Conservation (phyloP, 2,888 invertebrate genomes). For the Limnephilus rhombicus region DNA sequence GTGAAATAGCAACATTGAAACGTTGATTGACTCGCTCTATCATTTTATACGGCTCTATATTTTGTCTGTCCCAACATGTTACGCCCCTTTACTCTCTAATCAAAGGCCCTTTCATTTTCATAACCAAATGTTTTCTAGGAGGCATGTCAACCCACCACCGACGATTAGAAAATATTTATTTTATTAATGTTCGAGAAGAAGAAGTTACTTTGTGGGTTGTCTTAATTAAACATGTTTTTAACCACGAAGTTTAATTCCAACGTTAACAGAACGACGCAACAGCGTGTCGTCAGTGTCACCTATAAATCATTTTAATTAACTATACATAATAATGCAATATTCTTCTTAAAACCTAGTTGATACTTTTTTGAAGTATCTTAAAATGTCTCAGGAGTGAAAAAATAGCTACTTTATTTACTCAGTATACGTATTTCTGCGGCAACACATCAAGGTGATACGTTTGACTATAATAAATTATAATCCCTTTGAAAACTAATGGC, state of each 20-base stretch:
- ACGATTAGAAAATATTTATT: neutral
- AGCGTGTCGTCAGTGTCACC: neutral
- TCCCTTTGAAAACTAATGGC: neutral
- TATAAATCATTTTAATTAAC: neutral
- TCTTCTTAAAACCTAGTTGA: neutral
- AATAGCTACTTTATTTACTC: neutral
- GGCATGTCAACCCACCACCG: neutral
- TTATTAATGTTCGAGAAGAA: neutral
- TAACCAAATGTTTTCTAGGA: neutral
- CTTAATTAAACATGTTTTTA: neutral
- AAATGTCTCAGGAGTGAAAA: neutral
- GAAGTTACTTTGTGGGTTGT: neutral
- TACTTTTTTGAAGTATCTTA: neutral
- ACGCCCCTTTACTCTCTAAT: neutral
- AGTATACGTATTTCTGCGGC: neutral
- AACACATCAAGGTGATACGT: neutral
- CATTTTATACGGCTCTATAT: neutral
- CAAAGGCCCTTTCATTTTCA: neutral
- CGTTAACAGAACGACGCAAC: neutral
- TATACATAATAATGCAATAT: too few relatives aligned
- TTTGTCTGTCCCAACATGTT: neutral
- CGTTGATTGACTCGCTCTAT: neutral
- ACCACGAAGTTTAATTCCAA: neutral
- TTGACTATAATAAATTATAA: neutral
- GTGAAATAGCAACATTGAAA: conserved; percentile 13